Conservation (phyloP, 2,113 vertebrate genomes). For the Micromys minutus region DNA sequence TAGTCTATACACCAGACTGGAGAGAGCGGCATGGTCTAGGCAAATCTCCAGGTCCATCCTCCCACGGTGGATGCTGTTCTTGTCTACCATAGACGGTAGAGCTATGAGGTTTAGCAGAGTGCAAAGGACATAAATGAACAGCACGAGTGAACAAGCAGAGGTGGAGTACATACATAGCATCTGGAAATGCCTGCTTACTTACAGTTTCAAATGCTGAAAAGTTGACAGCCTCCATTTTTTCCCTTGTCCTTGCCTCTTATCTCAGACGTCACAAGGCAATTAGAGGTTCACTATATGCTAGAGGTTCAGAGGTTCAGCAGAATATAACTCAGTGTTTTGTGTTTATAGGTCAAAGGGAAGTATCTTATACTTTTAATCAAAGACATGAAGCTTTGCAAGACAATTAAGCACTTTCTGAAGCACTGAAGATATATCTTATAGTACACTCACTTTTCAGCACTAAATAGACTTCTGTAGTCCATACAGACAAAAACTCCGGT, state of each 20-base stretch:
- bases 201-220: constrained; percentile 60
- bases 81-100: neutral
- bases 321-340: neutral
- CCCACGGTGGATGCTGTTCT: neutral
- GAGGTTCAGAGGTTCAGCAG: neutral
- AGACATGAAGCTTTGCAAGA: neutral
- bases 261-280: neutral
- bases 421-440: neutral
- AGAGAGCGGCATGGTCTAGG: neutral
- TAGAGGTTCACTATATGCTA: constrained; percentile 26
- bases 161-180: constrained; percentile 19
- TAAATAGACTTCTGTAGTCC: neutral
- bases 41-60: neutral
- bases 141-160: constrained; percentile 46
- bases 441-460: neutral
- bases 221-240: constrained; percentile 57
- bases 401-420: neutral
- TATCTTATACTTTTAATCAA: neutral
- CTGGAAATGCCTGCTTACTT: constrained; percentile 60
- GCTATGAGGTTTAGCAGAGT: neutral
- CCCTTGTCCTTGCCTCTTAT: constrained; percentile 17
- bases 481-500: neutral
- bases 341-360: neutral
- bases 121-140: neutral
- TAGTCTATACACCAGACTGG: neutral